phyloP scores from a whole-genome alignment of 1,140 invertebrate species.

The Whitmania pigra region DNA sequence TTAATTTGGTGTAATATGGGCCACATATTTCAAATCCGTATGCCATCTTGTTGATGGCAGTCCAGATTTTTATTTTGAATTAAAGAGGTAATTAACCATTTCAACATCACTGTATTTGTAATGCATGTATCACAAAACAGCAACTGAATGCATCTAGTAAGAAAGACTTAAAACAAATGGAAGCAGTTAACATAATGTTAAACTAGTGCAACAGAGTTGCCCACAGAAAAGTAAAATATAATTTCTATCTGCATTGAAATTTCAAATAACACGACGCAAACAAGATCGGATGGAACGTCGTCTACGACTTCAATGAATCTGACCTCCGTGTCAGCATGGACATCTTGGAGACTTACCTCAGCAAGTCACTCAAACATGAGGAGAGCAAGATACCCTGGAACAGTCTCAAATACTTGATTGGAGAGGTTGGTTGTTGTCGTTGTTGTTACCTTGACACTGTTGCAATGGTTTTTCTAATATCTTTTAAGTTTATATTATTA shows the following conservation, averaged over 20 bases:
- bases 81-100: too few relatives aligned
- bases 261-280: not conserved
- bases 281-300: constrained; percentile 75
- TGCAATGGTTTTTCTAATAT: not conserved
- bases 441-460: not conserved
- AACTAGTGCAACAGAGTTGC: too few relatives aligned
- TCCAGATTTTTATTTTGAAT: too few relatives aligned
- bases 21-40: too few relatives aligned
- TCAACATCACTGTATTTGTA: too few relatives aligned
- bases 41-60: not conserved
- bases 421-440: constrained; percentile 49
- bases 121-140: too few relatives aligned
- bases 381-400: constrained; percentile 65
- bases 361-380: constrained; percentile 50
- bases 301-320: constrained; percentile 80
- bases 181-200: too few relatives aligned
- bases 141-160: too few relatives aligned
- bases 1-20: too few relatives aligned
- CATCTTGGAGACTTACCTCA: constrained; percentile 69
- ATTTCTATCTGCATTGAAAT: too few relatives aligned
- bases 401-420: constrained; percentile 76
- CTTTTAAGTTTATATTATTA: not conserved
- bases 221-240: too few relatives aligned
- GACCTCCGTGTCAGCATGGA: constrained; percentile 59
- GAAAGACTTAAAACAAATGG: too few relatives aligned